Base-by-base conservation (phyloP, 2,113 vertebrate genomes). In the Nothoprocta perdicaria region DNA sequence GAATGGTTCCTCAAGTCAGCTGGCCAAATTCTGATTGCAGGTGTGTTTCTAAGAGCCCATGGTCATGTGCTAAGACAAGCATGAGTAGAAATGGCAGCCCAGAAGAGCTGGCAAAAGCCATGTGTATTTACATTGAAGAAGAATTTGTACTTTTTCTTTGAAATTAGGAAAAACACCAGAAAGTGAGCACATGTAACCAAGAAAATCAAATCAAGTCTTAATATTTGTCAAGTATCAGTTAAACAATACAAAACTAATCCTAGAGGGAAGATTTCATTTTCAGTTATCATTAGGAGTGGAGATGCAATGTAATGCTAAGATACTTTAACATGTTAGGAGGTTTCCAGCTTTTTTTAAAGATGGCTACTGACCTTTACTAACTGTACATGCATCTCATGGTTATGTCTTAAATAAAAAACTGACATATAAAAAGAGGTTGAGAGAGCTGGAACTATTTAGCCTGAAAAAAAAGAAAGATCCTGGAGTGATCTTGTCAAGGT, bases 201-300 rank as follows among this genome's bases (percentile, higher is more conserved):
- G 46, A 85, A 94, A 89, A 94, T 73, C 15, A 60, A 84, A 88
- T 45, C 40, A 35, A 73, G 7, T 41, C 80, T 92, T 94, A 87
- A 67, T 80, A 72, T 89, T 88, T 69, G 48, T 19, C 21, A 40
- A 9, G 80, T 80, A 65, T 74, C 45, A 84, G 27, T 48, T 91
- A 81, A 80, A 60, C 8, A 62, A 29, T 31, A 83, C 68, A 19
- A 18, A 84, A 60, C 12, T 87, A 86, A 63, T 82, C 35, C 58
- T 41, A 8, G 21, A 74, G 5, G 8, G 16, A 29, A 57, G 50
- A 81, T 3, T 60, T 86, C 2, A 40, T 45, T 31, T 61, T 87
- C 90, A n/a, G 68, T 43, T 81, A 13, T 38, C 7, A 73, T 80
- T 89, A 60, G 38, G 50, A 80, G 9, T 12, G 61, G 48, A 68